Conservation (phyloP, 2,113 vertebrate genomes). For the Microcebus griseorufus region DNA sequence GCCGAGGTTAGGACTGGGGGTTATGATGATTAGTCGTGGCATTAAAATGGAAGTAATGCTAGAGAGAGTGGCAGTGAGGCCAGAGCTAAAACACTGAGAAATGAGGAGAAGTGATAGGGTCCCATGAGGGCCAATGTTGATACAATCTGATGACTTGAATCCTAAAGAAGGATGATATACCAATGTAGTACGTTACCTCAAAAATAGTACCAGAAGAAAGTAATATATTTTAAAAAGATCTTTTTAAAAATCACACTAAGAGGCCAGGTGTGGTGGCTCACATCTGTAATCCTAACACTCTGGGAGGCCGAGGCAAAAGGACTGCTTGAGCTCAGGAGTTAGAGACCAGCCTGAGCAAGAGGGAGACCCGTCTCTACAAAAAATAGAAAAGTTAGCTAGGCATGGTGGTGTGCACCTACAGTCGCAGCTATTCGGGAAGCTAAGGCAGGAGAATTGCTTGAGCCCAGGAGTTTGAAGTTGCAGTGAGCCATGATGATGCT, state of each 20-base stretch:
- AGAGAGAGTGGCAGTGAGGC: neutral
- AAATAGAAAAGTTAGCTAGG: too few relatives aligned
- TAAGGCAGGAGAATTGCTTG: too few relatives aligned
- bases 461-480: too few relatives aligned
- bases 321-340: too few relatives aligned
- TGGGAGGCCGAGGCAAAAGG: too few relatives aligned
- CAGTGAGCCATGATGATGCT: too few relatives aligned
- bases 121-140: neutral
- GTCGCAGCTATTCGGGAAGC: too few relatives aligned
- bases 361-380: too few relatives aligned
- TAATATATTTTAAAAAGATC: neutral
- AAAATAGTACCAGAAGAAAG: neutral
- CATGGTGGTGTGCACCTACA: too few relatives aligned
- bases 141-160: neutral
- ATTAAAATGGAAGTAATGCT: neutral
- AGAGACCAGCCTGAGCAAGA: too few relatives aligned
- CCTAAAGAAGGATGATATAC: neutral
- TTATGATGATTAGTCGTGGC: rapidly evolving
- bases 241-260: neutral
- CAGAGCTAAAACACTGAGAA: neutral
- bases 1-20: neutral
- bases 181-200: neutral
- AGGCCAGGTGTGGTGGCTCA: too few relatives aligned
- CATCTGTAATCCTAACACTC: too few relatives aligned
- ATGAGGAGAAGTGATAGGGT: neutral